Evolutionary conservation across 2,113 vertebrate species (phyloP), one percentile per base, ranked within the genome.

Genomic region (Elephas maximus): DNA sequence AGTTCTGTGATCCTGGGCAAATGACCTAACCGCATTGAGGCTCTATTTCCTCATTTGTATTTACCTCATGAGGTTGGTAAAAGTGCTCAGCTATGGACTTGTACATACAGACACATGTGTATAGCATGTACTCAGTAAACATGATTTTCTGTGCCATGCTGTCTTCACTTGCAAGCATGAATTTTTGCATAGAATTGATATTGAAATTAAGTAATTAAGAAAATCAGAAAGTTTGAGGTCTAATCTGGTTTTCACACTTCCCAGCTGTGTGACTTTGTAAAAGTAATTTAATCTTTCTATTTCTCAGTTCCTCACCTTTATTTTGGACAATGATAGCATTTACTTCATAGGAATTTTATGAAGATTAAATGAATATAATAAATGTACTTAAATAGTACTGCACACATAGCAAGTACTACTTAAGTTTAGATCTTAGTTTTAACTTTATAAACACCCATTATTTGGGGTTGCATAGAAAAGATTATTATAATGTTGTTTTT

Each of bases 361-460:
- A 69, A 62, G 9, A 92, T 10, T 60, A 62, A 69, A 33, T 79
- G 33, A 78, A 93, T 53, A 80, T 74, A 69, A 81, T 28, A 69
- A 2, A 11, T 53, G 8, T 63, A 10, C 30, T 74, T 76, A 82
- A 91, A 85, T 71, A 94, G 28, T 12, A 82, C 30, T 24, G 30
- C 15, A 67, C 2, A 78, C 2, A 67, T 18, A 82, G 5, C 7
- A 57, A 44, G 48, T 33, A 44, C 10, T 83, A 15, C 23, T 18
- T 57, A 88, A 41, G 14, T 51, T 84, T 87, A 91, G 33, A 26
- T 81, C 23, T 94, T 81, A 95, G 71, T 93, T 96, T 84, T 77
- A 87, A 30, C 24, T 82, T 53, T 63, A 83, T 33, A 91, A 83
- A 80, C 57, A 80, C 9, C 15, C 21, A 23, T 91, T 91, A 86